Base-by-base conservation (phyloP, 37 sponge, comb jelly and placozoan genomes). In the Halichondria panicea region DNA sequence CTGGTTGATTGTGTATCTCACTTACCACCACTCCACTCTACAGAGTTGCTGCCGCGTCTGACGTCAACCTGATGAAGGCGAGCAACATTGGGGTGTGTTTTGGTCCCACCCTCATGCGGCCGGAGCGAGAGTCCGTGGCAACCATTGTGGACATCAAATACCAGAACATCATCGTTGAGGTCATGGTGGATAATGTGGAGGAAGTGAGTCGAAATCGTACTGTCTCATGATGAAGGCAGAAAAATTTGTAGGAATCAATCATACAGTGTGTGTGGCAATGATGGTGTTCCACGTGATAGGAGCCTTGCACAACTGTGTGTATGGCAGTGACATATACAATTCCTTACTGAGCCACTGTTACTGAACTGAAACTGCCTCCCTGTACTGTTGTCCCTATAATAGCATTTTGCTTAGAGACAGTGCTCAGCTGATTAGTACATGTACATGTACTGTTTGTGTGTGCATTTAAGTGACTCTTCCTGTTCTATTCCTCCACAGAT, bases 11-110 rank as follows among this genome's bases (percentile, higher is more conserved):
- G n/a, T 25, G 25, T 25, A 25, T n/a, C 60, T 25, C 8, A 13
- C 13, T 13, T 13, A 18, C 13, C 50, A 48, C 13, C 13, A 48
- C 13, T 58, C 25, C 60, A n/a, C 60, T n/a, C 40, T 35, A 12
- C 36, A 91, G 87, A 32, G 75, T 97, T 68, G 88, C 95, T 37
- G 74, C 59, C 1, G 62, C 78, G 33, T 88, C 93, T 0, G 80
- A 92, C 8, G 35, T 65, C 22, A 97, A 97, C 73, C 60, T 90
- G 71, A 97, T 97, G 98, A 87, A 92, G 72, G 87, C 95, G 2
- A 94, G 98, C 38, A 97, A 97, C 54, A 82, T 97, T 22, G 98
- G 93, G 33, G 98, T 97, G 48, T 89, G 88, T 46, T 97, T 97
- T 76, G 98, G 95, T 0, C 98, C 98, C 11, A 94, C 98, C 1